These are phyloP conservation scores for Megalopta genalis DNA, from an alignment of 1,140 invertebrate species.

Conservation along the genomic window DNA sequence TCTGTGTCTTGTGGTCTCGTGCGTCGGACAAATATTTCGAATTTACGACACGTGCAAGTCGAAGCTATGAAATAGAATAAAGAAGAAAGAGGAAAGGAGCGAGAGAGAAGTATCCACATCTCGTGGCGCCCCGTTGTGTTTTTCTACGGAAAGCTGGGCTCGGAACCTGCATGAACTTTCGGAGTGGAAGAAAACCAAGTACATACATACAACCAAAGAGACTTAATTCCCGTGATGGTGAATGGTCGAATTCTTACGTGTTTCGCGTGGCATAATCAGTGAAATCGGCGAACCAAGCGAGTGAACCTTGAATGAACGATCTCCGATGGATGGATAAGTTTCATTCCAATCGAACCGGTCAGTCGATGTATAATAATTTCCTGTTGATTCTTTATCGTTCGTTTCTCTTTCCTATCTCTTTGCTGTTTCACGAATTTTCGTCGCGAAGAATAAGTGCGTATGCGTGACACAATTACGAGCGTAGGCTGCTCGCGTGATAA, in stretches of 20 bases:
- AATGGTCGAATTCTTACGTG: background rate
- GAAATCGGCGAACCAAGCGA: background rate
- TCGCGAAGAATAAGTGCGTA: background rate
- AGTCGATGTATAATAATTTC: constrained; percentile 33
- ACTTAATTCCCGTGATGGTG: background rate
- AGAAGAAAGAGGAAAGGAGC: constrained; percentile 48
- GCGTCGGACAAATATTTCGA: constrained; percentile 19
- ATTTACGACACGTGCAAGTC: constrained; percentile 57
- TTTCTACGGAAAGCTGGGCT: constrained; percentile 68
- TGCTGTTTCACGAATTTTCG: constrained; percentile 14
- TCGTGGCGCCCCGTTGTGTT: constrained; percentile 76
- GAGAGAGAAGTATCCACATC: constrained; percentile 61
- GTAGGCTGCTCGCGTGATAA: constrained; percentile 34
- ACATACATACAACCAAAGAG: background rate
- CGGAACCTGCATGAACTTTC: constrained; percentile 26
- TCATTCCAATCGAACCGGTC: constrained; percentile 18
- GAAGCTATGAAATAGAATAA: constrained; percentile 46
- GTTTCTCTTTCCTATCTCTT: background rate
- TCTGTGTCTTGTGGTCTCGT: constrained; percentile 13
- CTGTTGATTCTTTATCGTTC: constrained; percentile 1
- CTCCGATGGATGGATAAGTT: constrained; percentile 26
- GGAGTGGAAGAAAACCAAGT: constrained; percentile 20
- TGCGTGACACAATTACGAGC: constrained; percentile 10
- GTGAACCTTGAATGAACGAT: background rate
- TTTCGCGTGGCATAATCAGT: constrained; percentile 15